Conservation (phyloP, 2,113 vertebrate genomes). For the Nesogale talazaci region DNA sequence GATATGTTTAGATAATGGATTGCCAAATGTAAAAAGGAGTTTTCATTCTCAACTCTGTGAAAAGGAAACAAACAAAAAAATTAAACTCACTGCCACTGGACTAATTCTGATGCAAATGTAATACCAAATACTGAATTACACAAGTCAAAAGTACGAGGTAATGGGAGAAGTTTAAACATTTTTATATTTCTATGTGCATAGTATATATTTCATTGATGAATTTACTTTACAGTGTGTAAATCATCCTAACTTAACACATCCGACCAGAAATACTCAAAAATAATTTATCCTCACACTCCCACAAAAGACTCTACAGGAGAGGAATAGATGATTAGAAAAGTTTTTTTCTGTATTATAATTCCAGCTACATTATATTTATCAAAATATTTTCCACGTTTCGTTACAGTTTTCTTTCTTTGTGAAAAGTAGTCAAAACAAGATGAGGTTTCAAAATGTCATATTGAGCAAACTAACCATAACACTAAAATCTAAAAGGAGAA, state of each 20-base stretch:
- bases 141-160: background rate
- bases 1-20: slow-evolving; percentile 30
- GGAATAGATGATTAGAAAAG: background rate
- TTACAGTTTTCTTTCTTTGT: slow-evolving; percentile 1
- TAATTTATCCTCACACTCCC: background rate
- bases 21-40: slow-evolving; percentile 52
- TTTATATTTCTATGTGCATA: background rate
- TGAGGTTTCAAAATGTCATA: background rate
- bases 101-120: background rate
- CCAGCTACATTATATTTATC: background rate
- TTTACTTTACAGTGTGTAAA: slow-evolving; percentile 10
- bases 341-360: background rate
- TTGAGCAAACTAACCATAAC: slow-evolving; percentile 19
- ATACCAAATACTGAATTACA: background rate
- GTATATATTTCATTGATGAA: slow-evolving; percentile 6
- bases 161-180: background rate
- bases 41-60: slow-evolving; percentile 23
- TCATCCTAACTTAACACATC: slow-evolving; percentile 27
- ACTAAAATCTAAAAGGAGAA: slow-evolving; percentile 20
- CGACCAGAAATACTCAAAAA: background rate
- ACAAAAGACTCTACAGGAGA: background rate
- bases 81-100: too few species aligned
- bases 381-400: background rate
- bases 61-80: background rate
- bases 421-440: slow-evolving; percentile 15